These are phyloP conservation scores for Phymatocera aterrima DNA, from an alignment of 2,888 invertebrate genomes.

Conservation along the genomic window DNA sequence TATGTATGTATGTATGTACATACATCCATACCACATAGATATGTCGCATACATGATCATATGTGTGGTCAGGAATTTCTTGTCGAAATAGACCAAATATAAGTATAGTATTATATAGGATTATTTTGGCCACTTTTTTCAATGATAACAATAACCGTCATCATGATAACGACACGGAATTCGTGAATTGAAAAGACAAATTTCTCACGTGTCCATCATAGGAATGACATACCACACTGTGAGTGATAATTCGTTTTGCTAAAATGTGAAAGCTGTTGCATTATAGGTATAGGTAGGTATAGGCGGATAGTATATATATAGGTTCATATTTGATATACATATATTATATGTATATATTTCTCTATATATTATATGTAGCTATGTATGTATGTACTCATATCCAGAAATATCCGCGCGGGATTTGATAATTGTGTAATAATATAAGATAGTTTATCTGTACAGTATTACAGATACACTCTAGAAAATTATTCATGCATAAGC, in stretches of 20 bases:
- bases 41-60: no score
- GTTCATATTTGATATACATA: no score
- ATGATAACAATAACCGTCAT: neutral
- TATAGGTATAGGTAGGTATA: no score
- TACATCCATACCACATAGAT: no score
- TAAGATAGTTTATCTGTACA: no score
- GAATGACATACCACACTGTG: no score
- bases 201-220: no score
- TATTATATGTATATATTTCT: no score
- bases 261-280: constrained; percentile 34
- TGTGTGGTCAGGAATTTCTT: neutral
- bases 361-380: neutral
- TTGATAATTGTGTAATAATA: constrained; percentile 20
- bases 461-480: neutral
- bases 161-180: neutral
- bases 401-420: constrained; percentile 1
- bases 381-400: neutral
- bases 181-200: no score
- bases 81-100: no score
- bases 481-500: neutral
- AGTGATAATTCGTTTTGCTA: neutral
- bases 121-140: neutral
- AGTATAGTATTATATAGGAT: neutral
- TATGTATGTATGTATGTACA: no score
- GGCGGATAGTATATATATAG: no score